Percentiles rank a stretch among this genome's conserved stretches.
Conservation (phyloP, 1,140 invertebrate species). For the Leguminivora glycinivorella region DNA sequence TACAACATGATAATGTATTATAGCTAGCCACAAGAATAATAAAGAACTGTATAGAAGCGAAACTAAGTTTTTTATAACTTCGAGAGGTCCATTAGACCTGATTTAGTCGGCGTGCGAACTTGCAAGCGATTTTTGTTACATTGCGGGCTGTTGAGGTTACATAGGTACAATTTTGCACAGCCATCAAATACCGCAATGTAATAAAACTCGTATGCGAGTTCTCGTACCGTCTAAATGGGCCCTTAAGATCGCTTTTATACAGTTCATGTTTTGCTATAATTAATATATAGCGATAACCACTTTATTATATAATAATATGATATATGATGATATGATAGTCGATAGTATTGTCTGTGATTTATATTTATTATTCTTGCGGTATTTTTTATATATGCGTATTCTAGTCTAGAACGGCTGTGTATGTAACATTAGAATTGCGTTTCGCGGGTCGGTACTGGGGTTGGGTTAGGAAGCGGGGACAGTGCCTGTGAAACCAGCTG, state of each 20-base stretch:
- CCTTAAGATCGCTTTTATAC: neutral
- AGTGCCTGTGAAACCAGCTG: neutral
- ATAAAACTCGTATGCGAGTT: too few species aligned
- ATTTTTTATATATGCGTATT: slow-evolving; percentile 8
- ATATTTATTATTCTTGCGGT: slow-evolving; percentile 10
- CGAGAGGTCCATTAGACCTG: too few species aligned
- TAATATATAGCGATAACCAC: neutral
- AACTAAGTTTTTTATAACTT: too few species aligned
- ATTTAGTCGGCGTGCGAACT: too few species aligned
- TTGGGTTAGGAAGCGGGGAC: slow-evolving; percentile 8
- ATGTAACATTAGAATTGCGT: slow-evolving; percentile 3
- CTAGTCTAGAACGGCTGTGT: slow-evolving; percentile 19
- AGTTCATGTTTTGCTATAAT: neutral
- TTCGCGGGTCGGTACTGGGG: slow-evolving; percentile 11
- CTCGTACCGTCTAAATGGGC: too few species aligned
- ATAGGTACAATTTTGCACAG: too few species aligned
- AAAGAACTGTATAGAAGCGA: slow-evolving; percentile 1
- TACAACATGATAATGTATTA: neutral
- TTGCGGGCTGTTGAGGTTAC: too few species aligned
- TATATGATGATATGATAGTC: slow-evolving; percentile 13
- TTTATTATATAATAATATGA: slow-evolving; percentile 1
- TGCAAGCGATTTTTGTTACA: too few species aligned
- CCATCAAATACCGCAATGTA: too few species aligned
- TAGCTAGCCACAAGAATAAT: slow-evolving; percentile 14
- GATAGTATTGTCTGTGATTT: slow-evolving; percentile 17